Conservation (phyloP, 2,797 vertebrate genomes). For the Crax fasciolata region DNA sequence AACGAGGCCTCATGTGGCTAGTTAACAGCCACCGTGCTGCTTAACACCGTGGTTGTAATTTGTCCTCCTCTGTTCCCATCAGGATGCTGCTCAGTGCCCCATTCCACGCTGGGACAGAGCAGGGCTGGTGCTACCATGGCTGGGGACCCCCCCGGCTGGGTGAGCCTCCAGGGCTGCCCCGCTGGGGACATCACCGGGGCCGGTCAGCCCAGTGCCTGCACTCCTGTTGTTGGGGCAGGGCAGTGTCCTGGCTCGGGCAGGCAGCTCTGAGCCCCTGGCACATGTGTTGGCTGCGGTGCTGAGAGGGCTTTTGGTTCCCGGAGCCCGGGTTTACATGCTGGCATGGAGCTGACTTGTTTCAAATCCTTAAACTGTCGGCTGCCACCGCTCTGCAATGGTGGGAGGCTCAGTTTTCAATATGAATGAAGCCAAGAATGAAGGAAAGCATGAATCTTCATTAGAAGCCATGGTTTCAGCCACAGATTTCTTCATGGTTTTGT, state of each 20-base stretch:
- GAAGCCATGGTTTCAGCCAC: neutral
- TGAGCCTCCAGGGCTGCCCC: too few species aligned
- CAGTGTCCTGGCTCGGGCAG: neutral
- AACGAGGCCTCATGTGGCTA: neutral
- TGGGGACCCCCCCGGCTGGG: too few species aligned
- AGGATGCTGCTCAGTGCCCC: neutral
- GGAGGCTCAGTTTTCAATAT: neutral
- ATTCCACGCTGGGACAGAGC: neutral
- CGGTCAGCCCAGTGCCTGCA: neutral
- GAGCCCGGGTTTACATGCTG: neutral
- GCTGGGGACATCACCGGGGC: neutral
- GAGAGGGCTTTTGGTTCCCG: neutral
- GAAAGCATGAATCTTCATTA: neutral
- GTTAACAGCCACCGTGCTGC: neutral
- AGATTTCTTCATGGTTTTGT: neutral
- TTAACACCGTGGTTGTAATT: neutral
- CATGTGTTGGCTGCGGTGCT: neutral
- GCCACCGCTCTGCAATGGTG: neutral
- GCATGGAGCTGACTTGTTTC: neutral
- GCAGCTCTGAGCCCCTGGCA: neutral
- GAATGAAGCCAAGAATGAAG: neutral
- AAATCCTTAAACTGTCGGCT: neutral
- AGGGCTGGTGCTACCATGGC: too few species aligned
- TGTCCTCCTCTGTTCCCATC: neutral
- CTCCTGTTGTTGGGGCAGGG: neutral